Percentiles rank a stretch among this genome's conserved stretches.
phyloP scores from a whole-genome alignment of 2,113 vertebrate species.

The Balaenoptera acutorostrata region DNA sequence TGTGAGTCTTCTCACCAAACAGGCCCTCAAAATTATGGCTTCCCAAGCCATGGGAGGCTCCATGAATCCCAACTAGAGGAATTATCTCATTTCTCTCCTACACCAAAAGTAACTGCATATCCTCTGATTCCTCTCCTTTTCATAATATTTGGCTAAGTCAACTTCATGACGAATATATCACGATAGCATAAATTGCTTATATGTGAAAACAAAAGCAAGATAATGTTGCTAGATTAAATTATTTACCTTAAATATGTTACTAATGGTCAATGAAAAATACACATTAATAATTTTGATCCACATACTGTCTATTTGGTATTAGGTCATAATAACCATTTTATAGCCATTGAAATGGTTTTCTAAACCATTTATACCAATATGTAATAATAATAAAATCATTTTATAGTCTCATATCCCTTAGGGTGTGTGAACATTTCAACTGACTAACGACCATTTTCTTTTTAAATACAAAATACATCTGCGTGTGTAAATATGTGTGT shows the following conservation, averaged over 20 bases:
- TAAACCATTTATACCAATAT: not conserved
- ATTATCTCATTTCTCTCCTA: not conserved
- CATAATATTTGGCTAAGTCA: not conserved
- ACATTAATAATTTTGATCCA: not conserved
- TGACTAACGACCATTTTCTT: not conserved
- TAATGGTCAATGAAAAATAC: not conserved
- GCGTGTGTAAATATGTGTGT: not conserved
- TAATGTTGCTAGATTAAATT: not conserved
- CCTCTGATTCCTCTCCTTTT: not conserved
- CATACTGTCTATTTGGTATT: not conserved
- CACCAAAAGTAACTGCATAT: not conserved
- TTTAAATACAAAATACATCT: not conserved
- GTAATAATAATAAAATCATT: not conserved
- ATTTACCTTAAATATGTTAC: not conserved
- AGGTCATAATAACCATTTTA: slow-evolving; percentile 18
- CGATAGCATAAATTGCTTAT: not conserved
- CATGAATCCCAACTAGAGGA: not conserved
- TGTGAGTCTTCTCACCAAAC: slow-evolving; percentile 11
- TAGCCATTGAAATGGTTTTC: not conserved
- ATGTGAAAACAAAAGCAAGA: slow-evolving; percentile 28
- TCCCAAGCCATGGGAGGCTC: not conserved
- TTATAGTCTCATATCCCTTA: not conserved
- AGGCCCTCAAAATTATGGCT: not conserved
- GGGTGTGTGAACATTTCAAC: not conserved
- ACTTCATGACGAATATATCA: not conserved